phyloP scores from a whole-genome alignment of 2,113 vertebrate genomes.

The Emberiza fucata region DNA sequence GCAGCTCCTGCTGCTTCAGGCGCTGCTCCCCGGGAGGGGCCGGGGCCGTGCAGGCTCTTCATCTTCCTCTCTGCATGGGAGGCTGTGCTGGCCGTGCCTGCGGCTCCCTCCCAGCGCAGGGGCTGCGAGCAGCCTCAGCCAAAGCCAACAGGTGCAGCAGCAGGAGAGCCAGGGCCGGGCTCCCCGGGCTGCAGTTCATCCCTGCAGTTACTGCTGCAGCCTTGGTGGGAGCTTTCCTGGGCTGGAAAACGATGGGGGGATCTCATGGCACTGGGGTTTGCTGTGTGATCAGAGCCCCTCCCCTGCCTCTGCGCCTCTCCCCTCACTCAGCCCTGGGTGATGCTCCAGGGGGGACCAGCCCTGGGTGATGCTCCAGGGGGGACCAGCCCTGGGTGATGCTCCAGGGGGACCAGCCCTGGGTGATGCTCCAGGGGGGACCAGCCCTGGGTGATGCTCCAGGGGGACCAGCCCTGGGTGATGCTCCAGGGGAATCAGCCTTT shows the following conservation, averaged over 20 bases:
- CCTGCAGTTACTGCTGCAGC: fast-evolving
- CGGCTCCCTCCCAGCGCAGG: background rate
- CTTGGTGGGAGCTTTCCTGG: background rate
- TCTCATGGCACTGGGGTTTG: background rate
- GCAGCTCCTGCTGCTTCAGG: background rate
- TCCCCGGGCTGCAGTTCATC: background rate
- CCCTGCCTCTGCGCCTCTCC: background rate
- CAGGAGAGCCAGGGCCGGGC: fast-evolving
- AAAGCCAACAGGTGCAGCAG: background rate
- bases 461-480: too few species aligned
- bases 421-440: too few species aligned
- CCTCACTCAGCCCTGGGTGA: background rate
- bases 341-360: too few species aligned
- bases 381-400: too few species aligned
- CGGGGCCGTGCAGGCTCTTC: background rate
- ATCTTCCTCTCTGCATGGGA: background rate
- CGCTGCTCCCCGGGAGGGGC: background rate
- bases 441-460: too few species aligned
- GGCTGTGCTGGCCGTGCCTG: fast-evolving
- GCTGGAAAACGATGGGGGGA: background rate
- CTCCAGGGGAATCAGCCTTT: background rate
- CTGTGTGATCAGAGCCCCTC: background rate
- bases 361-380: too few species aligned
- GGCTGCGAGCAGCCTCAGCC: background rate
- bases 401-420: background rate